Conservation (phyloP, 2,113 vertebrate genomes). For the Plotosus lineatus region DNA sequence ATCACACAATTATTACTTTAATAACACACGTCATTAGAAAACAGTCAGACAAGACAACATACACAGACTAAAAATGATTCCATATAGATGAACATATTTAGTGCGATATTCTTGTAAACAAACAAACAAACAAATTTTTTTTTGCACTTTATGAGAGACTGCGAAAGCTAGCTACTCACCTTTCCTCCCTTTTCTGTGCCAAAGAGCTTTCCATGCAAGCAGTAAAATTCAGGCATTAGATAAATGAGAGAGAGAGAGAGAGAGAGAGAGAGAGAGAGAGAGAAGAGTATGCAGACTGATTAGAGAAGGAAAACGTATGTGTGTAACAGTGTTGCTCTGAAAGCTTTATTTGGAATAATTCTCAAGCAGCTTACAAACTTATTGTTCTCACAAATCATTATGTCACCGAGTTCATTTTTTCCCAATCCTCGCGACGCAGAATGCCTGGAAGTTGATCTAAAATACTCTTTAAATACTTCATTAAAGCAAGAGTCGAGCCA, state of each 20-base stretch:
- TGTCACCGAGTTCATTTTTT: neutral
- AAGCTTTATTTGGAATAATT: slow-evolving; percentile 22
- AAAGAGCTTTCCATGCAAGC: slow-evolving; percentile 65
- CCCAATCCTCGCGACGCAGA: neutral
- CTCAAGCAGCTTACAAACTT: slow-evolving; percentile 18
- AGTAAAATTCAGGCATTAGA: slow-evolving; percentile 29
- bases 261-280: slow-evolving; percentile 24
- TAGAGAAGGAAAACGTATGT: slow-evolving; percentile 27
- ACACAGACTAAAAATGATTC: neutral
- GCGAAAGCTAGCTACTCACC: slow-evolving; percentile 61
- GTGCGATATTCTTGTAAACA: neutral
- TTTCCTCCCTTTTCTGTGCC: slow-evolving; percentile 67
- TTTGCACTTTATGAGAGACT: slow-evolving; percentile 6
- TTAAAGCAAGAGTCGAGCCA: neutral
- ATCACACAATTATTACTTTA: slow-evolving; percentile 52
- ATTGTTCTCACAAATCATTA: slow-evolving; percentile 20
- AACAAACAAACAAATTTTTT: neutral
- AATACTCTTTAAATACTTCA: neutral
- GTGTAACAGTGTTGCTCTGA: slow-evolving; percentile 12
- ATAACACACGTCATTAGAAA: slow-evolving; percentile 47
- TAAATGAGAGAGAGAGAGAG: slow-evolving; percentile 26
- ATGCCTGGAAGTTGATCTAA: slow-evolving; percentile 30
- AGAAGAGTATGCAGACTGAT: slow-evolving; percentile 16
- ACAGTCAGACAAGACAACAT: slow-evolving; percentile 39
- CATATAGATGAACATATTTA: neutral